Conservation (phyloP, 30 jellyfish, hydroid and myxozoan genomes). For the Mastigias papua region DNA sequence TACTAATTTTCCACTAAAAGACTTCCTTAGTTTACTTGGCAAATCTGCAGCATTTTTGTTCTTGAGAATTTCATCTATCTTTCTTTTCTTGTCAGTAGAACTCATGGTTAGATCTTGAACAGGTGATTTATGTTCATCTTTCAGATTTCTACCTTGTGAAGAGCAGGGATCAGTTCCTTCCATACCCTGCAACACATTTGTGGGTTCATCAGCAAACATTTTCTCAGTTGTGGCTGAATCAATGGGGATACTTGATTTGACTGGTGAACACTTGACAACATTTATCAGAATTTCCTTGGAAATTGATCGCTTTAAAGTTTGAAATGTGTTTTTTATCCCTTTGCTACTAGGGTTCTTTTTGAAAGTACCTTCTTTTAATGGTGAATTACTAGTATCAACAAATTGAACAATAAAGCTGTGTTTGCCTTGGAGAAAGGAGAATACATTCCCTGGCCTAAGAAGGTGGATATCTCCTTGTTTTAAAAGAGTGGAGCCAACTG, state of each 20-base stretch:
- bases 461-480: conserved; percentile 55
- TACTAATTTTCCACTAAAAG: conserved; percentile 27
- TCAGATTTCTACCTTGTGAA: not conserved
- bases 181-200: not conserved
- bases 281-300: conserved; percentile 2
- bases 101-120: not conserved
- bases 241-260: not conserved
- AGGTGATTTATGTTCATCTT: not conserved
- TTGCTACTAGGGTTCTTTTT: conserved; percentile 7
- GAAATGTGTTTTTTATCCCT: not conserved
- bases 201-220: not conserved
- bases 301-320: not conserved
- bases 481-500: conserved; percentile 65
- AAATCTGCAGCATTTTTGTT: not conserved
- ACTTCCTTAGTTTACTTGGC: conserved; percentile 31
- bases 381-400: conserved; percentile 31
- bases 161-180: not conserved
- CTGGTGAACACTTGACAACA: not conserved
- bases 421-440: conserved; percentile 68
- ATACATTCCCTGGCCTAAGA: conserved; percentile 64
- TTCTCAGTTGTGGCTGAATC: not conserved
- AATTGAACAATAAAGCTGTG: conserved; percentile 78
- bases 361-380: not conserved
- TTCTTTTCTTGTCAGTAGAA: conserved; percentile 9
- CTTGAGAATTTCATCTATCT: not conserved